Conservation (phyloP, 30 jellyfish, hydroid and myxozoan species). For the Phacellophora camtschatica region DNA sequence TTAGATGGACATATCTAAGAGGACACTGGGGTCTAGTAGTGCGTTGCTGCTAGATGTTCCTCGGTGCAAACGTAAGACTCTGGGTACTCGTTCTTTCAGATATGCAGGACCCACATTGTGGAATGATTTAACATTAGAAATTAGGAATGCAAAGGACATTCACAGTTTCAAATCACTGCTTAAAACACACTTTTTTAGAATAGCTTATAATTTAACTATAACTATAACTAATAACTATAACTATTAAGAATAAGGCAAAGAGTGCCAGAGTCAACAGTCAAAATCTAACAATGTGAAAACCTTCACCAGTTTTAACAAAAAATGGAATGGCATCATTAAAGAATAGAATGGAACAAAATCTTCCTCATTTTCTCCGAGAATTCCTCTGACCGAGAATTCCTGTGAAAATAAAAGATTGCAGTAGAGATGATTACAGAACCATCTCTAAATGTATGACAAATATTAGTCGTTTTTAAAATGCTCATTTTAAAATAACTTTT, state of each 20-base stretch:
- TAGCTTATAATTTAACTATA: constrained; percentile 19
- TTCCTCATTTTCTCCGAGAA: too few relatives aligned
- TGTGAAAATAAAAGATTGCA: too few relatives aligned
- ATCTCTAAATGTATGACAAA: too few relatives aligned
- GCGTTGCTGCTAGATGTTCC: constrained; percentile 14
- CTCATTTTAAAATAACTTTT: too few relatives aligned
- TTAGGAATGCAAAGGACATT: constrained; percentile 26
- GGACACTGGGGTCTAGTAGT: constrained; percentile 28
- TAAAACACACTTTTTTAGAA: constrained; percentile 26
- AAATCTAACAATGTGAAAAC: too few relatives aligned
- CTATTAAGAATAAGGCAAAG: neutral
- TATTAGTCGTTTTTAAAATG: too few relatives aligned
- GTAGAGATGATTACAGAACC: too few relatives aligned
- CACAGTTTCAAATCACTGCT: neutral
- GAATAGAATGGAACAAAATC: too few relatives aligned
- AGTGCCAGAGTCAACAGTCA: too few relatives aligned
- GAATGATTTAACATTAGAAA: constrained; percentile 15
- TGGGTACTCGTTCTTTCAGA: constrained; percentile 23
- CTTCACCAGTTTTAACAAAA: too few relatives aligned
- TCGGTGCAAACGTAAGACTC: constrained; percentile 19
- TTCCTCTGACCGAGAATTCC: too few relatives aligned
- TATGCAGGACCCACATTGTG: constrained; percentile 22
- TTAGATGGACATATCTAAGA: constrained; percentile 16
- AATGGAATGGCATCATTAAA: too few relatives aligned
- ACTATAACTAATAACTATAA: constrained; percentile 16